phyloP scores from a whole-genome alignment of 1,140 invertebrate genomes.

The Drosophila rufa region DNA sequence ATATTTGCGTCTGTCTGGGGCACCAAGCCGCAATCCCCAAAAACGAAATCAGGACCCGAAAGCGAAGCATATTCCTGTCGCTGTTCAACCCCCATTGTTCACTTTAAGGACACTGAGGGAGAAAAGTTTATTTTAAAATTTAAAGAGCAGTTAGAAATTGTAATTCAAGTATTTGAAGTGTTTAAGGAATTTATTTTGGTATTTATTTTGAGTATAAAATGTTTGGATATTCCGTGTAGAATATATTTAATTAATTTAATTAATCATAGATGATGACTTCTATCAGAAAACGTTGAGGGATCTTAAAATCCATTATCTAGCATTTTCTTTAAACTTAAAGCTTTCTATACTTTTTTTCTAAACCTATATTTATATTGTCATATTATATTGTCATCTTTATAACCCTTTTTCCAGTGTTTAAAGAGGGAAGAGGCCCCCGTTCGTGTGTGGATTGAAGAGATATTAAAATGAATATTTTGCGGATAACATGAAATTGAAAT shows the following conservation, averaged over 20 bases:
- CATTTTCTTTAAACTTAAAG: too few species aligned
- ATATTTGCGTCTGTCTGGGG: slow-evolving; percentile 59
- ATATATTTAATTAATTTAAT: too few species aligned
- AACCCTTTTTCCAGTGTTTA: slow-evolving; percentile 22
- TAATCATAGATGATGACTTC: too few species aligned
- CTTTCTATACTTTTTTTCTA: too few species aligned
- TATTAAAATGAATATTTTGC: slow-evolving; percentile 84
- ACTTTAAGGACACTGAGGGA: slow-evolving; percentile 3
- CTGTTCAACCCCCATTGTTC: slow-evolving; percentile 14
- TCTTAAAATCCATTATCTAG: too few species aligned
- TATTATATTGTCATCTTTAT: background rate
- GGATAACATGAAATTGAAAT: slow-evolving; percentile 84
- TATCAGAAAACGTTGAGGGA: too few species aligned
- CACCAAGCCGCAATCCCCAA: slow-evolving; percentile 7
- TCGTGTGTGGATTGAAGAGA: slow-evolving; percentile 74
- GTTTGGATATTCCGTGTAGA: too few species aligned
- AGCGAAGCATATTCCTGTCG: background rate
- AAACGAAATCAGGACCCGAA: slow-evolving; percentile 19
- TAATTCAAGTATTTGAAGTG: too few species aligned
- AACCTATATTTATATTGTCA: too few species aligned
- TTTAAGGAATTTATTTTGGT: too few species aligned
- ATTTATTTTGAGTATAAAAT: too few species aligned
- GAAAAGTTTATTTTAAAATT: background rate
- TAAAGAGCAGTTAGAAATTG: too few species aligned
- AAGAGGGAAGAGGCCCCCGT: background rate